A percentile compares a stretch with the other conserved stretches of the same genome.
Conservation (phyloP, 2,888 invertebrate genomes). For the Blera fallax region DNA sequence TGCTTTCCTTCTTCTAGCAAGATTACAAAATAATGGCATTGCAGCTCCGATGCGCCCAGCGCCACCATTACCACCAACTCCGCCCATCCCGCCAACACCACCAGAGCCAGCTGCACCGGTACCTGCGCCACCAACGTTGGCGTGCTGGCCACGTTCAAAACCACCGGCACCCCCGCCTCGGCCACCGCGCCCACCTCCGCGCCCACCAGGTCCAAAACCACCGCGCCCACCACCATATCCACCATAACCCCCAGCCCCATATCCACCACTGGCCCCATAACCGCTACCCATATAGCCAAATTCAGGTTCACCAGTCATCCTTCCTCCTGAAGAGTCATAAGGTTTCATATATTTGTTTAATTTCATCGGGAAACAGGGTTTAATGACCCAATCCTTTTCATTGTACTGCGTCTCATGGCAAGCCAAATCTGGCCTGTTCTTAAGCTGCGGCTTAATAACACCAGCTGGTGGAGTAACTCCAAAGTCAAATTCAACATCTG, state of each 20-base stretch:
- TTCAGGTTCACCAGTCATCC: constrained; percentile 13
- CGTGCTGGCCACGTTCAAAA: not conserved
- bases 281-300: too few relatives aligned
- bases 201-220: not conserved
- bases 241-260: not conserved
- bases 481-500: constrained; percentile 86
- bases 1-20: too few relatives aligned
- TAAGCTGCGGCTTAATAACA: constrained; percentile 84
- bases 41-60: too few relatives aligned
- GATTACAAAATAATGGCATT: too few relatives aligned
- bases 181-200: not conserved
- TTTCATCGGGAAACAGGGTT: constrained; percentile 75
- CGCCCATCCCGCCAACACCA: not conserved
- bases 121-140: not conserved
- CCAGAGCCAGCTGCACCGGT: not conserved
- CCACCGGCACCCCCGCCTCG: constrained; percentile 37
- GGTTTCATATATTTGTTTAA: constrained; percentile 76
- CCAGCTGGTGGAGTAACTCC: constrained; percentile 89
- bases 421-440: constrained; percentile 82
- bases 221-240: not conserved
- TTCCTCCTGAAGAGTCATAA: not conserved
- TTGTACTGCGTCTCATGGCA: constrained; percentile 86
- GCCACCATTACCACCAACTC: too few relatives aligned
- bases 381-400: constrained; percentile 82
- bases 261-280: not conserved